A percentile compares a stretch with the other conserved stretches of the same genome.
Evolutionary conservation across 2,797 vertebrate species (phyloP).

Genomic region (Naso thynnoides): DNA sequence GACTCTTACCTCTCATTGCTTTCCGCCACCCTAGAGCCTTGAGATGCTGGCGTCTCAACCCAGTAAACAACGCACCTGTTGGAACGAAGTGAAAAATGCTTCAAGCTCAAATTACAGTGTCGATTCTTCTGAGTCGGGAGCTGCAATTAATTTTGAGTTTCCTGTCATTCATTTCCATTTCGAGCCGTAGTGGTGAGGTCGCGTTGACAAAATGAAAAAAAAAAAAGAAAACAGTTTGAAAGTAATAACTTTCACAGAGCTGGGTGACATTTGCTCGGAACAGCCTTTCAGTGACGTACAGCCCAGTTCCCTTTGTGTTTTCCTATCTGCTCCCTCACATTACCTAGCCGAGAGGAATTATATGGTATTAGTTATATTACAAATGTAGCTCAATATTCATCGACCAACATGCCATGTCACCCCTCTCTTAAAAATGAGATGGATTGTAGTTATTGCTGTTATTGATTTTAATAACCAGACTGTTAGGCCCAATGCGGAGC

Average conservation of each 20-base stretch:
- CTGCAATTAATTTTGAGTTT: conserved; percentile 10
- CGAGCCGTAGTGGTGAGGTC: background rate
- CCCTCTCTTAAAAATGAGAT: conserved; percentile 76
- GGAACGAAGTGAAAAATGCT: conserved; percentile 47
- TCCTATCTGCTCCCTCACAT: conserved; percentile 45
- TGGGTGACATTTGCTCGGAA: conserved; percentile 51
- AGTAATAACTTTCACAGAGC: conserved; percentile 43
- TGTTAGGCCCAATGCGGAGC: conserved; percentile 62
- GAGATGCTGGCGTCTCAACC: conserved; percentile 35
- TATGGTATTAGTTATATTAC: conserved; percentile 83
- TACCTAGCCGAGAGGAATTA: conserved; percentile 70
- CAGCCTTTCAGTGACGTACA: conserved; percentile 41
- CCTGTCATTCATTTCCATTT: conserved; percentile 1
- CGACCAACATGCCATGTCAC: conserved; percentile 65
- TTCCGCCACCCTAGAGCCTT: conserved; percentile 35
- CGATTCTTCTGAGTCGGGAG: conserved; percentile 5
- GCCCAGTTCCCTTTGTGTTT: conserved; percentile 61
- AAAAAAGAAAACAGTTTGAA: conserved; percentile 19
- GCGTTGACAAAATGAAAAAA: conserved; percentile 13
- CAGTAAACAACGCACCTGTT: conserved; percentile 34
- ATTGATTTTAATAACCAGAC: conserved; percentile 86
- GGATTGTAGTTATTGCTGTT: conserved; percentile 84
- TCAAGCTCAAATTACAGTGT: conserved; percentile 44
- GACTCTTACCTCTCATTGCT: conserved; percentile 56
- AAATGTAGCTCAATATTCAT: conserved; percentile 84